A percentile compares a stretch with the other conserved stretches of the same genome.
These are phyloP conservation scores for Protobothrops flavoviridis DNA, from an alignment of 2,113 vertebrate species.

Conservation along the genomic window DNA sequence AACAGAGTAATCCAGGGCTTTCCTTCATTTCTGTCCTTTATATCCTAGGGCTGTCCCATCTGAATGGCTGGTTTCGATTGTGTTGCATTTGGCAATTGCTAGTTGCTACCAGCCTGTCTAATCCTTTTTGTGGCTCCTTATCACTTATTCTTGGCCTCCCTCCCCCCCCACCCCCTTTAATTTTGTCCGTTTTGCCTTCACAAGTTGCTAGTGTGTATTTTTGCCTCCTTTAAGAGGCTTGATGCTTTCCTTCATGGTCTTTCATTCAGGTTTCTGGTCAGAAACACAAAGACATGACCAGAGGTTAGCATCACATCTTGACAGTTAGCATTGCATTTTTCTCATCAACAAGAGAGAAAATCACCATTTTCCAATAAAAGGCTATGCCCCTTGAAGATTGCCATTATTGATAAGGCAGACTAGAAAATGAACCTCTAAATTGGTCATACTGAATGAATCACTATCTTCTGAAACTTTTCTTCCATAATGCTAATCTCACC, in stretches of 20 bases:
- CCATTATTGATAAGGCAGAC: slow-evolving; percentile 4
- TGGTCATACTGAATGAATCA: not conserved
- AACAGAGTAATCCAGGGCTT: slow-evolving; percentile 68
- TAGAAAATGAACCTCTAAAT: slow-evolving; percentile 20
- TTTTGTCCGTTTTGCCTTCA: slow-evolving; percentile 57
- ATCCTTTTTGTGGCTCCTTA: slow-evolving; percentile 65
- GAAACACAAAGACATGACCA: slow-evolving; percentile 40
- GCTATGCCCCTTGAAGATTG: not conserved
- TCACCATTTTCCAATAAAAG: slow-evolving; percentile 30
- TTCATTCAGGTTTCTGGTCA: slow-evolving; percentile 30
- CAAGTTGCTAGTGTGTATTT: slow-evolving; percentile 28
- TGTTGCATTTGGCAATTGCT: slow-evolving; percentile 58
- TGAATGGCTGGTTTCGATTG: slow-evolving; percentile 66
- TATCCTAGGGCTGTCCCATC: slow-evolving; percentile 68
- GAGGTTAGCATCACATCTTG: not conserved
- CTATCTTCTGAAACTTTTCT: slow-evolving; percentile 10
- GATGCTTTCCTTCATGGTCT: slow-evolving; percentile 17
- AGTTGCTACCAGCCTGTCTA: slow-evolving; percentile 59
- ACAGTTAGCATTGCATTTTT: slow-evolving; percentile 36
- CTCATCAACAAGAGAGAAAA: slow-evolving; percentile 28
- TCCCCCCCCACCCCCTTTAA: not conserved
- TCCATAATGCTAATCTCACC: not conserved
- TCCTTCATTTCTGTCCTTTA: slow-evolving; percentile 67
- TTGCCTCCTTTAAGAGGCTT: slow-evolving; percentile 2
- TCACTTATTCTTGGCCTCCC: slow-evolving; percentile 47